Conservation (phyloP, 2,113 vertebrate genomes). For the Bettongia penicillata region DNA sequence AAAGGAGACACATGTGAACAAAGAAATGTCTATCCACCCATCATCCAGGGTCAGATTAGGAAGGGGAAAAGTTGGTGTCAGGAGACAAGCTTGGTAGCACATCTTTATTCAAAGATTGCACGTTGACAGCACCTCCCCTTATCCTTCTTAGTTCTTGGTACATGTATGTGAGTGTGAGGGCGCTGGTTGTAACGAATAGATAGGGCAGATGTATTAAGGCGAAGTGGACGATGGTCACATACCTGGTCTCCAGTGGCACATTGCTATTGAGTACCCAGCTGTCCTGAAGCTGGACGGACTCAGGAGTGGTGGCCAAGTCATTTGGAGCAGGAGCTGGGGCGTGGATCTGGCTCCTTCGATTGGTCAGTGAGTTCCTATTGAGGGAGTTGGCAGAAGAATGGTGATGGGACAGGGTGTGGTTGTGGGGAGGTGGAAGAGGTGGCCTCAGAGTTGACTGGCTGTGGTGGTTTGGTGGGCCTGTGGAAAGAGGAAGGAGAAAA, state of each 20-base stretch:
- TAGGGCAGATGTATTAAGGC: accelerated
- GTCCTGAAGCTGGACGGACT: slow-evolving; percentile 99
- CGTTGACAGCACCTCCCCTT: neutral
- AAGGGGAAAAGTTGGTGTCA: neutral
- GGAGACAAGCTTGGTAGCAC: neutral
- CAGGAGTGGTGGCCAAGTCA: slow-evolving; percentile 95
- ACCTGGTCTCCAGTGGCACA: slow-evolving; percentile 98
- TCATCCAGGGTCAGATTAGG: slow-evolving; percentile 9
- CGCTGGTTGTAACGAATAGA: neutral
- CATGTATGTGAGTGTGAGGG: neutral
- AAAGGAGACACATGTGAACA: slow-evolving; percentile 67
- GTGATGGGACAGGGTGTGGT: slow-evolving; percentile 96
- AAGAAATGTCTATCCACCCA: slow-evolving; percentile 25
- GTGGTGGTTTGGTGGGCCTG: slow-evolving; percentile 97
- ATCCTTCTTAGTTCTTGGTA: neutral
- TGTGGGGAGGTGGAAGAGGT: slow-evolving; percentile 96
- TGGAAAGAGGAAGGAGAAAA: slow-evolving; percentile 70
- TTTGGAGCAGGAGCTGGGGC: slow-evolving; percentile 91
- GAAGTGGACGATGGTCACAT: neutral
- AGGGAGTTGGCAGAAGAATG: slow-evolving; percentile 98
- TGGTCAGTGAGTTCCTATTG: slow-evolving; percentile 96
- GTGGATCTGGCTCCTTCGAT: slow-evolving; percentile 95
- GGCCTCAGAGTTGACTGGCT: slow-evolving; percentile 96
- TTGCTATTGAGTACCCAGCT: slow-evolving; percentile 99
- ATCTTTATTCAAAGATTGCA: neutral